Percentiles rank a stretch among this genome's conserved stretches.
Evolutionary conservation across 2,888 invertebrate genomes (phyloP).

Genomic region (Tethea ocularis): DNA sequence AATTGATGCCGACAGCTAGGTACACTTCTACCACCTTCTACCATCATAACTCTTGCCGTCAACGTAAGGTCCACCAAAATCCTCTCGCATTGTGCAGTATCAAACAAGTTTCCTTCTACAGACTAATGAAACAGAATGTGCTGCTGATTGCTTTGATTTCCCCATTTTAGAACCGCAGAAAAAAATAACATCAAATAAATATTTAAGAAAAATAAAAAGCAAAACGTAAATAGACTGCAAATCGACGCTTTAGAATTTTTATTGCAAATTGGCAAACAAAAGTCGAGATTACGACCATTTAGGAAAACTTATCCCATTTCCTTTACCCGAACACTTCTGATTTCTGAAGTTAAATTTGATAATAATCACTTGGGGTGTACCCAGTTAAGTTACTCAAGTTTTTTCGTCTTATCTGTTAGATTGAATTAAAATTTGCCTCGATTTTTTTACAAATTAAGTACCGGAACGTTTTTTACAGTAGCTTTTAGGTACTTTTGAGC

Average conservation of each 20-base stretch:
- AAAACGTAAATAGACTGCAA: background rate
- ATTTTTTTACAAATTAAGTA: background rate
- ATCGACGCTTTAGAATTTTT: constrained; percentile 11
- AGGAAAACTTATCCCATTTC: constrained; percentile 32
- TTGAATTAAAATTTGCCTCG: background rate
- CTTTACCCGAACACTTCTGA: constrained; percentile 20
- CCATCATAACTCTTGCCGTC: no score
- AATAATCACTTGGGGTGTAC: constrained; percentile 33
- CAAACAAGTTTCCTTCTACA: no score
- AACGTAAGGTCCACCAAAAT: no score
- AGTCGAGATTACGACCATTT: constrained; percentile 23
- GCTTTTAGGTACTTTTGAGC: no score
- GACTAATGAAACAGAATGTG: no score
- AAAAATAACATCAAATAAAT: no score
- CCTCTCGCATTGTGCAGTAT: no score
- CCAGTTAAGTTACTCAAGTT: background rate
- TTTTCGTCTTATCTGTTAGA: background rate
- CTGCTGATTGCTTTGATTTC: no score
- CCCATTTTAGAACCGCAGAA: no score
- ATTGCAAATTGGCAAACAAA: constrained; percentile 33
- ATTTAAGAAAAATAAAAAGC: background rate
- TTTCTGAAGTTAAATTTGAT: constrained; percentile 38
- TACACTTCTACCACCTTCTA: no score
- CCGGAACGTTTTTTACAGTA: no score
- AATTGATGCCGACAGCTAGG: no score